A percentile compares a stretch with the other conserved stretches of the same genome.
phyloP scores from a whole-genome alignment of 2,888 invertebrate species.

The Tuta absoluta region DNA sequence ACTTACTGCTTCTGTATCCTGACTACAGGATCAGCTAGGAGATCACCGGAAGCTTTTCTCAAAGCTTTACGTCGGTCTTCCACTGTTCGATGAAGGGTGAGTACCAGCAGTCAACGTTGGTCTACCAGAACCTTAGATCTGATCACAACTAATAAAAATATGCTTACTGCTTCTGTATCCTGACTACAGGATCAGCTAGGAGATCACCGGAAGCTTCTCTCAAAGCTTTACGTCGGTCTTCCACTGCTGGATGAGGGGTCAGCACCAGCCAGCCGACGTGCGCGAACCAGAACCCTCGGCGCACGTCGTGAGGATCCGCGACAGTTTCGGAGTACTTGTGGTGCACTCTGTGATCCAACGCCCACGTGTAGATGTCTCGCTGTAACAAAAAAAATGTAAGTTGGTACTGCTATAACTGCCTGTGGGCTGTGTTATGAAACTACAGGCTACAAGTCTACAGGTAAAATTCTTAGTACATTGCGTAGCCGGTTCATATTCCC shows the following conservation, averaged over 20 bases:
- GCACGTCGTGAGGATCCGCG: slow-evolving; percentile 91
- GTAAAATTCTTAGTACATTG: too few relatives aligned
- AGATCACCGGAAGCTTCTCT: slow-evolving; percentile 85
- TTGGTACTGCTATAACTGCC: too few relatives aligned
- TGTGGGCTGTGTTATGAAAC: too few relatives aligned
- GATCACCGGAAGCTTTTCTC: too few relatives aligned
- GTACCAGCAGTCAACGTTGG: too few relatives aligned
- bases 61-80: too few relatives aligned
- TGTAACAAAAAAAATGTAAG: slow-evolving; percentile 58
- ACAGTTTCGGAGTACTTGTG: slow-evolving; percentile 94
- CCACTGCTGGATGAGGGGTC: slow-evolving; percentile 90
- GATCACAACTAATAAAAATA: not conserved
- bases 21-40: too few relatives aligned
- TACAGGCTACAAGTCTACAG: too few relatives aligned
- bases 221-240: slow-evolving; percentile 82
- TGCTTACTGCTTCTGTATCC: slow-evolving; percentile 86
- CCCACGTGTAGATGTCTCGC: slow-evolving; percentile 93
- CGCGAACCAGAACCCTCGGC: slow-evolving; percentile 93
- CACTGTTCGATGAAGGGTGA: too few relatives aligned
- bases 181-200: slow-evolving; percentile 86
- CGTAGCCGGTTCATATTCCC: too few relatives aligned
- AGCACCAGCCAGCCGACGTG: slow-evolving; percentile 96
- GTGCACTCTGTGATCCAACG: slow-evolving; percentile 92
- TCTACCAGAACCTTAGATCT: too few relatives aligned
- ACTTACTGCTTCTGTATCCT: too few relatives aligned